Evolutionary conservation across 2,888 invertebrate species (phyloP).

Genomic region (Orchesellides sinensis): DNA sequence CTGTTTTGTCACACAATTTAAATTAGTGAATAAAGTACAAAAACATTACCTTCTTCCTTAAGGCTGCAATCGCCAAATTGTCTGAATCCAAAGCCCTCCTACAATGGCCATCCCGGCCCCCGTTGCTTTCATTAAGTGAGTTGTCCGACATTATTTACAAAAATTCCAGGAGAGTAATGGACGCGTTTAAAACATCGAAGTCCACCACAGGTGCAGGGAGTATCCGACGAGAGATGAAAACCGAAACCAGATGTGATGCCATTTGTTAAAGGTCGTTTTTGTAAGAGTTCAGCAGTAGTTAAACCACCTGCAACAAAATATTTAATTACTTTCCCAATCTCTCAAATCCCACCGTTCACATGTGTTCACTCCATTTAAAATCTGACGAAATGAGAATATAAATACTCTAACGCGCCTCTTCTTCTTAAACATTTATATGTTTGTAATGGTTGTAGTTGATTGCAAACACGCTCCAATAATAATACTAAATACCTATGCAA

Average conservation of each 20-base stretch:
- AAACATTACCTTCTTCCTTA: slow-evolving; percentile 55
- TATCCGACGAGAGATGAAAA: neutral
- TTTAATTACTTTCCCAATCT: no score
- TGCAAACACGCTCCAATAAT: no score
- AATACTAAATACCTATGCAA: no score
- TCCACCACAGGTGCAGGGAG: slow-evolving; percentile 35
- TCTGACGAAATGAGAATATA: no score
- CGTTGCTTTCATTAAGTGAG: slow-evolving; percentile 18
- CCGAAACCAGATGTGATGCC: slow-evolving; percentile 40
- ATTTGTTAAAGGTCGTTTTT: slow-evolving; percentile 24
- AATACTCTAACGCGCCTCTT: no score
- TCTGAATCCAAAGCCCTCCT: slow-evolving; percentile 35
- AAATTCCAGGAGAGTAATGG: slow-evolving; percentile 40
- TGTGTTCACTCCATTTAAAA: no score
- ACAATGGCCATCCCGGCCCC: slow-evolving; percentile 33
- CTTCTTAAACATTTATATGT: no score
- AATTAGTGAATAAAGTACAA: neutral
- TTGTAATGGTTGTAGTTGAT: no score
- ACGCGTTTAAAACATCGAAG: slow-evolving; percentile 17
- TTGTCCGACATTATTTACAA: slow-evolving; percentile 46
- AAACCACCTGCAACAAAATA: slow-evolving; percentile 27
- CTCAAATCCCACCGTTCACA: no score
- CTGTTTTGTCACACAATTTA: neutral
- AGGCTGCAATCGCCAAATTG: slow-evolving; percentile 36
- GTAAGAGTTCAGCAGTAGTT: neutral